Evolutionary conservation across 2,888 invertebrate genomes (phyloP), one percentile per base, ranked within the genome.

Genomic region (Netelia inedita): DNA sequence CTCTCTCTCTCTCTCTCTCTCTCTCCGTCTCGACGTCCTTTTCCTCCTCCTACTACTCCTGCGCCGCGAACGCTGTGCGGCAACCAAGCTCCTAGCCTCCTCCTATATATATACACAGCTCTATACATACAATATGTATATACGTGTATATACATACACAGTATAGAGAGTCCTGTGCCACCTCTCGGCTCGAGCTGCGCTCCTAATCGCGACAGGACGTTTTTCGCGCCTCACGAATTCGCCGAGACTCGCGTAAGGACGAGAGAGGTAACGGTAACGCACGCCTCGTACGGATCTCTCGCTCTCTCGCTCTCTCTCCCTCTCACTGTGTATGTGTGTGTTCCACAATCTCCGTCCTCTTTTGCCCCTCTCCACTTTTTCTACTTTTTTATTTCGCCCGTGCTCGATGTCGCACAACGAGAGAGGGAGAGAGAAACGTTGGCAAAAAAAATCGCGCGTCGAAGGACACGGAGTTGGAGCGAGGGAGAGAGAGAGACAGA

Each of bases 191-290:
- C 87, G 81, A 81, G 85, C 90, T 93, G 90, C 87, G 88, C 89
- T 89, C 93, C 93, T 93, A 92, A 92, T 93, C 91, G 88, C 86
- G 89, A 57, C 93, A 93, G 93, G 93, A 93, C 90, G 90, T 89
- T 90, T 87, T 90, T 91, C 89, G 92, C 92, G 91, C 91, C 91
- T 91, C 90, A 88, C 87, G 88, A 89, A 89, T 89, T 89, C 89
- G 88, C 89, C 88, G 85, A 86, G 82, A 86, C 85, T 68, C 23
- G 5, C 16, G 23, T 53, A 78, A 75, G 75, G 71, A 71, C 63
- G 68, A 65, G 57, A 71, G 23, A 43, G 23, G 46, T 53, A 72
- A 53, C 61, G 50, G 61, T 21, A 68, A 14, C 11, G 57, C 53
- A 46, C 55, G 46, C 46, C 28, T 53, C 41, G 21, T 66, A 61